Conservation (phyloP, 1,140 invertebrate species). For the Apis laboriosa region DNA sequence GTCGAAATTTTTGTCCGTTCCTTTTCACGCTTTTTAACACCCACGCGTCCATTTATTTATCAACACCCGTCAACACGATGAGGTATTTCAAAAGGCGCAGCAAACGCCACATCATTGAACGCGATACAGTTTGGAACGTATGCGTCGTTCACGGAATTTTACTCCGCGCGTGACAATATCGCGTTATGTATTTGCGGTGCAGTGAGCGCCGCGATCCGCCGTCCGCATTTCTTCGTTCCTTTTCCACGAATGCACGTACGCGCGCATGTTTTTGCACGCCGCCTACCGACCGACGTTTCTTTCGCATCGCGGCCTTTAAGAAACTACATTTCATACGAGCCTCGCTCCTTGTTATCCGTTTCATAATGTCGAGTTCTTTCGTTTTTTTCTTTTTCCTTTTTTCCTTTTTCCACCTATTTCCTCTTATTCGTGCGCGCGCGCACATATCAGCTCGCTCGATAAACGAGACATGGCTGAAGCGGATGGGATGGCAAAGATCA, state of each 20-base stretch:
- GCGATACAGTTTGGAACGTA: neutral
- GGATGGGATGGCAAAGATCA: neutral
- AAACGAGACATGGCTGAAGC: neutral
- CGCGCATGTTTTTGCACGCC: neutral
- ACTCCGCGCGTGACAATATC: conserved; percentile 20
- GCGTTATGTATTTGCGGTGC: conserved; percentile 24
- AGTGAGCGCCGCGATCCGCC: neutral
- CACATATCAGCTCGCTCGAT: neutral
- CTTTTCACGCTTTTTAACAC: too few relatives aligned
- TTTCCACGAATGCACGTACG: conserved; percentile 3
- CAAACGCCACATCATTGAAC: neutral
- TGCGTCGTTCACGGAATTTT: conserved; percentile 2
- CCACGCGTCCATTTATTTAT: neutral
- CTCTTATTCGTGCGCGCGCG: neutral
- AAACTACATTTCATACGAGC: conserved; percentile 23
- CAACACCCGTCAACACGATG: neutral
- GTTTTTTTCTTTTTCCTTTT: neutral
- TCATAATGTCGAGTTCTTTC: neutral
- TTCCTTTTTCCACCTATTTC: neutral
- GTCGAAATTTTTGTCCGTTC: neutral
- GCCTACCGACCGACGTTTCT: conserved; percentile 13
- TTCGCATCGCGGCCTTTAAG: neutral
- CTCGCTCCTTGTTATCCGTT: neutral
- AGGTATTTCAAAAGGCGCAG: neutral
- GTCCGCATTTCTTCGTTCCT: neutral